These are phyloP conservation scores for Chrysoperla carnea DNA, from an alignment of 1,140 invertebrate species.

Conservation along the genomic window DNA sequence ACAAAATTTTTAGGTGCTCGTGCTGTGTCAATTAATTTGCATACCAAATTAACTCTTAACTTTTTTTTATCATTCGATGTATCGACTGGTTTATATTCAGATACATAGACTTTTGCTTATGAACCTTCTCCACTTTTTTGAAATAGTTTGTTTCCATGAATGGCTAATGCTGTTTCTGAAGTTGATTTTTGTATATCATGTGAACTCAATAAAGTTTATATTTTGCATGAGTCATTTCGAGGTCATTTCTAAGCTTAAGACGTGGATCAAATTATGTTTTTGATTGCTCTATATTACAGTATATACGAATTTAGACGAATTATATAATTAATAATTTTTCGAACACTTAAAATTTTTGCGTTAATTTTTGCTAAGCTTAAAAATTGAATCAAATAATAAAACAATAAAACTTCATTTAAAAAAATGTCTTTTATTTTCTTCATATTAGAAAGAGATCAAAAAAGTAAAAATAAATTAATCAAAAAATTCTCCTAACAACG, in stretches of 20 bases:
- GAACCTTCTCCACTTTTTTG: conserved; percentile 46
- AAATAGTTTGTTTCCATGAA: conserved; percentile 35
- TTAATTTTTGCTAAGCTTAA: too few species aligned
- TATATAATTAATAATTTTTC: too few species aligned
- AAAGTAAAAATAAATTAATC: conserved; percentile 5
- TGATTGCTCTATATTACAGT: too few species aligned
- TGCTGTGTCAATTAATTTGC: conserved; percentile 55
- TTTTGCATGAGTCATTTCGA: too few species aligned
- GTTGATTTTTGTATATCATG: background rate
- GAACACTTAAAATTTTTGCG: too few species aligned
- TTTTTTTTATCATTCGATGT: conserved; percentile 11
- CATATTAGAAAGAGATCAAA: too few species aligned
- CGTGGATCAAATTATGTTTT: too few species aligned
- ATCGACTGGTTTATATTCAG: conserved; percentile 29
- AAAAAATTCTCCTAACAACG: conserved; percentile 45
- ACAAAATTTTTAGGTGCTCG: conserved; percentile 53
- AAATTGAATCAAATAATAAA: background rate
- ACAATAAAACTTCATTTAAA: background rate
- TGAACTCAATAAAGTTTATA: background rate
- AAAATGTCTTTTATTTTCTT: background rate
- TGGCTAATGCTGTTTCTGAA: conserved; percentile 34
- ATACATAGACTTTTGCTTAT: conserved; percentile 43
- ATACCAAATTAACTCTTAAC: conserved; percentile 32
- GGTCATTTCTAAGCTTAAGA: too few species aligned
- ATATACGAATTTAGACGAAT: too few species aligned